Percentiles rank a stretch among this genome's conserved stretches.
These are phyloP conservation scores for Camponotus vicinus DNA, from an alignment of 1,140 invertebrate genomes.

Conservation along the genomic window DNA sequence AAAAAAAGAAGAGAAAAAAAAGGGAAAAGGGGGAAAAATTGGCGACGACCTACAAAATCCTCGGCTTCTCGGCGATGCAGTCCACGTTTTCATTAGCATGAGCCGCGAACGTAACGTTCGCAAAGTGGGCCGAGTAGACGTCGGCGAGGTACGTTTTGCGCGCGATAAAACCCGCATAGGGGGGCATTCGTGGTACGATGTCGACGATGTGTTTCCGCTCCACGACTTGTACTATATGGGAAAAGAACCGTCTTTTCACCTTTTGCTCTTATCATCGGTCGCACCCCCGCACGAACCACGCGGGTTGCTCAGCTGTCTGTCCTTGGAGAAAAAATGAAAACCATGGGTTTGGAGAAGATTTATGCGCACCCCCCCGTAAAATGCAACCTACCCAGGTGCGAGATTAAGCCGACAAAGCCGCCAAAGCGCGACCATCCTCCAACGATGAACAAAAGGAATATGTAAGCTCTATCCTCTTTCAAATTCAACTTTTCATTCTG, in stretches of 20 bases:
- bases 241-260: constrained; percentile 78
- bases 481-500: neutral
- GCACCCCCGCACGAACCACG: constrained; percentile 57
- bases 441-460: constrained; percentile 24
- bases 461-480: neutral
- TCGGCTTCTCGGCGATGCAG: constrained; percentile 1
- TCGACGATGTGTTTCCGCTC: constrained; percentile 75
- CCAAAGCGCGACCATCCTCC: neutral
- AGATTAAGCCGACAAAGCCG: neutral
- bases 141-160: constrained; percentile 64
- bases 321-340: constrained; percentile 50
- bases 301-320: constrained; percentile 77
- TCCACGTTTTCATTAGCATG: constrained; percentile 58
- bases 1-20: no score
- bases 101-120: constrained; percentile 50
- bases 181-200: constrained; percentile 32
- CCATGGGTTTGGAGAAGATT: constrained; percentile 65
- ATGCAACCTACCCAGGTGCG: constrained; percentile 46
- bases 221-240: constrained; percentile 66
- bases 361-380: constrained; percentile 34
- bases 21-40: no score
- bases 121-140: constrained; percentile 72
- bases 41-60: constrained; percentile 12
- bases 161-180: constrained; percentile 82
- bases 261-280: constrained; percentile 74